These are phyloP conservation scores for Lordiphosa fenestrarum DNA, from an alignment of 2,888 invertebrate genomes.

Conservation along the genomic window DNA sequence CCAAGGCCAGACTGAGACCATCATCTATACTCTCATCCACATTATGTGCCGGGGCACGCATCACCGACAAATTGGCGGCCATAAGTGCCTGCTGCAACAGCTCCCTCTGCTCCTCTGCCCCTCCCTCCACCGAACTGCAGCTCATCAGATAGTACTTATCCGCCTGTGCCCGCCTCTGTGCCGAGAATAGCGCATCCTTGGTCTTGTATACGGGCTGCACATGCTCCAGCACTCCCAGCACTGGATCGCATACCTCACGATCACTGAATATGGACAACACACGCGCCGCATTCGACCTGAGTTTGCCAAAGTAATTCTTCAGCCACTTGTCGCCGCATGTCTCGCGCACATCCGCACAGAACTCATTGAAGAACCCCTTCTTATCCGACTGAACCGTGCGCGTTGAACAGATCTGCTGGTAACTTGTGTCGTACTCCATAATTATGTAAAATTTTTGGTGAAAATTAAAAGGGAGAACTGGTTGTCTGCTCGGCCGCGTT, in stretches of 20 bases:
- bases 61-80: slow-evolving; percentile 86
- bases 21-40: slow-evolving; percentile 82
- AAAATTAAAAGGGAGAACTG: slow-evolving; percentile 27
- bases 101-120: slow-evolving; percentile 39
- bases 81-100: slow-evolving; percentile 82
- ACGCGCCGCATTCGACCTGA: slow-evolving; percentile 83
- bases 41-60: slow-evolving; percentile 85
- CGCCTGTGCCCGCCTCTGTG: slow-evolving; percentile 84
- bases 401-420: slow-evolving; percentile 86
- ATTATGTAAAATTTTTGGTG: slow-evolving; percentile 49
- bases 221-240: slow-evolving; percentile 83
- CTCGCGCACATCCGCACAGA: slow-evolving; percentile 83
- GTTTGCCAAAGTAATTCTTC: slow-evolving; percentile 82
- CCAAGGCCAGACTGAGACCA: slow-evolving; percentile 84
- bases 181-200: slow-evolving; percentile 85
- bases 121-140: slow-evolving; percentile 65
- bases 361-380: slow-evolving; percentile 88
- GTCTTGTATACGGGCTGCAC: slow-evolving; percentile 85
- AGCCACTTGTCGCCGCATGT: slow-evolving; percentile 83
- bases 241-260: slow-evolving; percentile 81
- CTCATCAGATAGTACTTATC: slow-evolving; percentile 82
- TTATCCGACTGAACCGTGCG: slow-evolving; percentile 88
- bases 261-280: slow-evolving; percentile 81
- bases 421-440: slow-evolving; percentile 79
- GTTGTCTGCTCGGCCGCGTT: slow-evolving; percentile 35